Percentiles rank a stretch among this genome's conserved stretches.
Conservation (phyloP, 2,113 vertebrate species). For the Hippocampus abdominalis region DNA sequence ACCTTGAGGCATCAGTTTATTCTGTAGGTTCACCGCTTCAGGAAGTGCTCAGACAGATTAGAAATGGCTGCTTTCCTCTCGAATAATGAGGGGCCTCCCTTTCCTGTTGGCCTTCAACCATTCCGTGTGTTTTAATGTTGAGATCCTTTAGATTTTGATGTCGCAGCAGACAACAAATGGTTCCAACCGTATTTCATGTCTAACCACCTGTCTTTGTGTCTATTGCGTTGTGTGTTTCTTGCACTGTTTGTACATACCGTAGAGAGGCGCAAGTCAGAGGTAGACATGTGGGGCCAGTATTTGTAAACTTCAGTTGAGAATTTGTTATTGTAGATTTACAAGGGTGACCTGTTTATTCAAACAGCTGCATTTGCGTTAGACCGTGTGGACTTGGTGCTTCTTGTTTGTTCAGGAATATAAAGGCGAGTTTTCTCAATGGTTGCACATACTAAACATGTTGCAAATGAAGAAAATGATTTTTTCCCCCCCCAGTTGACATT, state of each 20-base stretch:
- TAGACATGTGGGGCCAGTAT: constrained; percentile 17
- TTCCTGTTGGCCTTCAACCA: constrained; percentile 25
- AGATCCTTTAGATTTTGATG: constrained; percentile 9
- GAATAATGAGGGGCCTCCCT: constrained; percentile 38
- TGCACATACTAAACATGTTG: constrained; percentile 35
- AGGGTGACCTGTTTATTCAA: constrained; percentile 46
- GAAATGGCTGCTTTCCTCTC: constrained; percentile 14
- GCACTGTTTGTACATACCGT: constrained; percentile 7
- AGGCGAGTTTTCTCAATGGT: constrained; percentile 32
- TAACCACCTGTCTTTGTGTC: constrained; percentile 4
- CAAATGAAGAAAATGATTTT: constrained; percentile 10
- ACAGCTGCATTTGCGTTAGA: constrained; percentile 29
- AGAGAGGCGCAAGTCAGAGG: constrained; percentile 2
- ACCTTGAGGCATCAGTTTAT: constrained; percentile 18
- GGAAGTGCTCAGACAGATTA: constrained; percentile 40
- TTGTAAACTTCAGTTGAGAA: constrained; percentile 30
- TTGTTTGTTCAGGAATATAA: constrained; percentile 22
- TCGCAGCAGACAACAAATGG: not conserved
- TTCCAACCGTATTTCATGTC: not conserved
- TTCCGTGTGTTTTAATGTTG: constrained; percentile 23
- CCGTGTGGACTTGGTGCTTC: constrained; percentile 7
- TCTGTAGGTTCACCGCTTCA: constrained; percentile 11
- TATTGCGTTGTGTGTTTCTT: not conserved
- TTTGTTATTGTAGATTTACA: constrained; percentile 51
- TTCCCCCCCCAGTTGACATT: not conserved